Evolutionary conservation across 2,113 vertebrate genomes (phyloP), one percentile per base, ranked within the genome.

Genomic region (Ptyas mucosa): DNA sequence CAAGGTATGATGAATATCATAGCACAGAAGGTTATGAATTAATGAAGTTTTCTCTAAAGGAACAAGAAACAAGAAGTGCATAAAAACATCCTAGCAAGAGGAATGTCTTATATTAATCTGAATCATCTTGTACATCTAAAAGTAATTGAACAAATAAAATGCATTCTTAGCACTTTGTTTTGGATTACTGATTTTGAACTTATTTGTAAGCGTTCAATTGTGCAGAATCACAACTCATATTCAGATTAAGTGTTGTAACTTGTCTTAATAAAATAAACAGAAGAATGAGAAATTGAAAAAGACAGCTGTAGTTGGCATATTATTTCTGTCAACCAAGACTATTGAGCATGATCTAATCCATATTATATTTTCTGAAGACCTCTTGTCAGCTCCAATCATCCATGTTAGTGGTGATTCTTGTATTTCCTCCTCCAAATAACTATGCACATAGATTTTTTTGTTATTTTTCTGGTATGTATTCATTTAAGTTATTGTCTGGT

Each of bases 381-480:
- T 24, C 43, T 87, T 58, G 6, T 52, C 46, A 91, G 85, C 34
- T 49, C 29, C 43, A 87, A 11, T 91, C 26, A 61, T 52, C 46
- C 29, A 91, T 52, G 43, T 87, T 34, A 54, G n/a, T 39, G 8
- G 18, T 24, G 51, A 54, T 21, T 81, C 90, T n/a, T 81, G 46
- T 23, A 85, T 34, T 49, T 26, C 57, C 51, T 87, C n/a, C 26
- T 51, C 85, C 18, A 87, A 91, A 23, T 24, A 20, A 81, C 7
- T 34, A 9, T 43, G 29, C 46, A 8, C 3, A 61, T 46, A 53
- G 15, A 0, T 4, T 85, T 0, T 0, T 54, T 89, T 53, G 53
- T 92, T 55, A 93, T 57, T 88, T 46, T 0, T 89, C 89, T n/a
- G 10, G 29, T 85, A 75, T 49, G 88, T n/a, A 1, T 3, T 43